Conservation (phyloP, 2,113 vertebrate genomes). For the Gasterosteus nipponicus region DNA sequence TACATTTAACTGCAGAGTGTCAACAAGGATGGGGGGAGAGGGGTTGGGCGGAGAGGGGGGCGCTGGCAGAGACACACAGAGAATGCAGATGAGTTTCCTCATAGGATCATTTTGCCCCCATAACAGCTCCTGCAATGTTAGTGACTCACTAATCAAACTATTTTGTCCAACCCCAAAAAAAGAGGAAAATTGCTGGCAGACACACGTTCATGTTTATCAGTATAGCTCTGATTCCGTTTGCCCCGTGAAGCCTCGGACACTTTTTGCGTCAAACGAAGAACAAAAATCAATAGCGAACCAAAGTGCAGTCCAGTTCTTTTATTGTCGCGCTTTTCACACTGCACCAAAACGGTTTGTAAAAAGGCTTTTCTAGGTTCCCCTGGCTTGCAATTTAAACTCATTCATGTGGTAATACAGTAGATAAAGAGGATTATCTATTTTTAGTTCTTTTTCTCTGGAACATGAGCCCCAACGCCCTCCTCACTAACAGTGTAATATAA, state of each 20-base stretch:
- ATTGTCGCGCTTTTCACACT: not conserved
- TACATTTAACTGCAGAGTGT: conserved; percentile 60
- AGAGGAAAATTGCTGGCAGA: conserved; percentile 11
- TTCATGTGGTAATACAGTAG: not conserved
- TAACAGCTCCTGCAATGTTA: conserved; percentile 30
- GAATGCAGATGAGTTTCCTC: conserved; percentile 51
- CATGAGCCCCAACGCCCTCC: not conserved
- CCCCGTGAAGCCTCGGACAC: conserved; percentile 7
- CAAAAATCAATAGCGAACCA: conserved; percentile 11
- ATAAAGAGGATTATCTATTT: conserved; percentile 3
- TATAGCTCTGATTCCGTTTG: conserved; percentile 23
- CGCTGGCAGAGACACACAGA: conserved; percentile 13
- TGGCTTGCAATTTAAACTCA: not conserved
- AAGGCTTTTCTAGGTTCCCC: not conserved
- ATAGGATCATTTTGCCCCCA: conserved; percentile 15
- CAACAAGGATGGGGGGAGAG: conserved; percentile 51
- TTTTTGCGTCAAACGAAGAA: conserved; percentile 14
- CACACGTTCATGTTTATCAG: conserved; percentile 16
- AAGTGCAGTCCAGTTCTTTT: conserved; percentile 1
- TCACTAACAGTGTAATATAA: conserved; percentile 1
- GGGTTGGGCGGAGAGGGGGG: not conserved
- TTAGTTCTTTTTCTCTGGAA: not conserved
- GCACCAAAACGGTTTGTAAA: not conserved
- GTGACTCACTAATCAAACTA: conserved; percentile 5
- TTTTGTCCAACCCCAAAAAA: conserved; percentile 1